These are phyloP conservation scores for Neoarius graeffei DNA, from an alignment of 2,113 vertebrate genomes.

Conservation along the genomic window DNA sequence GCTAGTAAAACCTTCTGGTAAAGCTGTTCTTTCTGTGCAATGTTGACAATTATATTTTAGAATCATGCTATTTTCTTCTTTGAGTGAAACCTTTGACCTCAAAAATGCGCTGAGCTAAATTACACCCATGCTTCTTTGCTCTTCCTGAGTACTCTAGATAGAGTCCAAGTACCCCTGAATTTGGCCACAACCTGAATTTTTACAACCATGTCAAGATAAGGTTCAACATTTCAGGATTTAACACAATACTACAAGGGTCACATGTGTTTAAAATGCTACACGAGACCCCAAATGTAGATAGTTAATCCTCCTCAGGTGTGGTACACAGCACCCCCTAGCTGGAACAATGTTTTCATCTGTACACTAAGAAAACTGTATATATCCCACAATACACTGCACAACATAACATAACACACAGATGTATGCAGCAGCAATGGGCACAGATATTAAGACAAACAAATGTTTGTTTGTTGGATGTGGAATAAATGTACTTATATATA, in stretches of 20 bases:
- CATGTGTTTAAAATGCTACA: neutral
- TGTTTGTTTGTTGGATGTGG: neutral
- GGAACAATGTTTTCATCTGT: neutral
- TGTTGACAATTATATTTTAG: neutral
- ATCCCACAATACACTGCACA: neutral
- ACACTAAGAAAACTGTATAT: neutral
- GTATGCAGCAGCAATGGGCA: neutral
- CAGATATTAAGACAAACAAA: neutral
- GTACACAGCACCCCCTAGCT: slow-evolving; percentile 48
- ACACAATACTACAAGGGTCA: neutral
- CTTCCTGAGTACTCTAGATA: neutral
- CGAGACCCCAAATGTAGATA: neutral
- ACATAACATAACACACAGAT: neutral
- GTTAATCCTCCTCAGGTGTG: slow-evolving; percentile 5
- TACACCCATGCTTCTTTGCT: neutral
- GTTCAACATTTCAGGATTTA: neutral
- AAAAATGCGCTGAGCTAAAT: neutral
- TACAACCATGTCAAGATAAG: neutral
- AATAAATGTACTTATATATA: too few relatives aligned
- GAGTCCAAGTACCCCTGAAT: neutral
- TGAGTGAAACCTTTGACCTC: neutral
- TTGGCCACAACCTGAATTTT: neutral
- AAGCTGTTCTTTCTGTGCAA: neutral
- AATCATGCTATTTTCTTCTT: neutral
- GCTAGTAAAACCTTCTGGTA: neutral